Conservation (phyloP, 2,888 invertebrate species). For the Oxyteleia sp. region DNA sequence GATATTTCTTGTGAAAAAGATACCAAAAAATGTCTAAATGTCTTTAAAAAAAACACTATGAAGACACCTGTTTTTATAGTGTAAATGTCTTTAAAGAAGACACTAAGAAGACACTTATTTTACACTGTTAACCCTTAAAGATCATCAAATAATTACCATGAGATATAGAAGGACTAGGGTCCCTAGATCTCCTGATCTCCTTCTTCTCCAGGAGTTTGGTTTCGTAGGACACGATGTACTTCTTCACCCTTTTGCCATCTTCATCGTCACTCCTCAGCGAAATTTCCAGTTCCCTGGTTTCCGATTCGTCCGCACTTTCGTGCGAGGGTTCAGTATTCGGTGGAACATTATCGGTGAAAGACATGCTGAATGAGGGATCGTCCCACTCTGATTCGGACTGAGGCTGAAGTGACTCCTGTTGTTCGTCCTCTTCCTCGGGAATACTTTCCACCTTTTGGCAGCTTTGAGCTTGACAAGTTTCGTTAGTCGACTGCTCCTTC, state of each 20-base stretch:
- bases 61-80: too few species aligned
- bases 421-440: conserved; percentile 58
- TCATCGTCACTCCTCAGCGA: conserved; percentile 83
- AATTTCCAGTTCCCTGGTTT: conserved; percentile 82
- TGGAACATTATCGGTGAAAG: conserved; percentile 71
- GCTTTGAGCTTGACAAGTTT: conserved; percentile 26
- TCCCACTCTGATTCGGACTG: conserved; percentile 72
- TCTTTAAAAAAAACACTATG: too few species aligned
- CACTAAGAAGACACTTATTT: too few species aligned
- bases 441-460: conserved; percentile 23
- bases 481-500: conserved; percentile 51
- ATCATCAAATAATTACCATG: conserved; percentile 80
- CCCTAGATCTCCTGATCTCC: conserved; percentile 75
- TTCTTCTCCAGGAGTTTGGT: conserved; percentile 81
- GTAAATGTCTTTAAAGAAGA: too few species aligned
- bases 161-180: conserved; percentile 83
- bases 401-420: conserved; percentile 68
- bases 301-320: conserved; percentile 80
- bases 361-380: conserved; percentile 70
- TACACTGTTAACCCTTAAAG: too few species aligned
- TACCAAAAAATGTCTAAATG: too few species aligned
- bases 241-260: conserved; percentile 84
- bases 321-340: conserved; percentile 78
- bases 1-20: too few species aligned
- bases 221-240: conserved; percentile 85